Base-by-base conservation (phyloP, 92 coral and sea anemone species). In the Bergia puertoricense region DNA sequence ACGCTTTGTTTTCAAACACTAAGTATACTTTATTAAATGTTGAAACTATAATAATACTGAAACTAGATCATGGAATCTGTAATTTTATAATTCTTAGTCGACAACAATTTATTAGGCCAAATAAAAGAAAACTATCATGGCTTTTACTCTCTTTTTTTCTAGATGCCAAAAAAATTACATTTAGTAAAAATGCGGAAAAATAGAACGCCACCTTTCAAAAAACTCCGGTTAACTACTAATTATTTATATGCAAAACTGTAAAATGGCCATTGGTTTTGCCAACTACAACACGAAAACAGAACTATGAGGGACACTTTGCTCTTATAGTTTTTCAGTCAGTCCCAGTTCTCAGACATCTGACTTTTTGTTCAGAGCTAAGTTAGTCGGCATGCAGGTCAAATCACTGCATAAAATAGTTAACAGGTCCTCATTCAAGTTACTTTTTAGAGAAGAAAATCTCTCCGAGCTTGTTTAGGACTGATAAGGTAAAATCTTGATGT, bases 1-100 rank as follows among this genome's bases (percentile, higher is more conserved):
- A 75, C 79, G 79, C 79, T 75, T 75, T 75, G 79, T 75, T 75
- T 75, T 75, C 79, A 75, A 75, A 76, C 80, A 14, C 80, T 45
- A 76, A 76, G 54, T 76, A 76, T 41, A n/a, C 30, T 74, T 76
- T 76, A 15, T 41, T 76, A 76, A 77, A 77, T 77, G 81, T 77
- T 45, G 57, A 77, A 77, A 42, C 81, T 77, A 77, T 42, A 46
- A 77, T 77, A 77, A 46, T 77, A 45, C 59, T 77, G 81, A 44
- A 77, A 77, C 81, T 77, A 44, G 81, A 77, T 77, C 45, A 77
- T 76, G 75, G 42, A 71, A 36, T 74, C 77, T 74, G 81, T 23
- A 77, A 18, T 77, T 77, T 46, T 77, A 46, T 45, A 77, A 43
- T 45, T 45, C 81, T 77, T 45, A 77, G 59, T 77, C 81, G 59